These are phyloP conservation scores for Artemisiospiza belli DNA, from an alignment of 2,113 vertebrate species.

Conservation along the genomic window DNA sequence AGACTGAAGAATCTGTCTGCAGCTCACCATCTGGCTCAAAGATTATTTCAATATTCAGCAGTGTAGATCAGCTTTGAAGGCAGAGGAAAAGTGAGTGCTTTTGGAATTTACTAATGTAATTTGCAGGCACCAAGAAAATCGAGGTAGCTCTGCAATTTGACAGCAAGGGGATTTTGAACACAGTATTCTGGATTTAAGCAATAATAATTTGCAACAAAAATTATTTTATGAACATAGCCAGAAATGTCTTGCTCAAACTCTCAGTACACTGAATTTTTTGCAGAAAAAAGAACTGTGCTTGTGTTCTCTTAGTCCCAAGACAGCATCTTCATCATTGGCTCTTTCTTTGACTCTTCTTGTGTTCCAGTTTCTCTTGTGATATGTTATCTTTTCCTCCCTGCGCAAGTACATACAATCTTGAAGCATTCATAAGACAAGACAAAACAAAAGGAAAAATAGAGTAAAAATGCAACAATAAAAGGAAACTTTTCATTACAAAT, in stretches of 20 bases:
- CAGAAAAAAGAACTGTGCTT: background rate
- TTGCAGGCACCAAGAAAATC: background rate
- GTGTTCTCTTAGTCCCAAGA: background rate
- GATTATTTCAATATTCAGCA: background rate
- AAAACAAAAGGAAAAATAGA: background rate
- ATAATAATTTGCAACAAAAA: background rate
- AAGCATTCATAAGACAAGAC: background rate
- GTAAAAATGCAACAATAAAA: background rate
- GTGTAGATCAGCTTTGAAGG: background rate
- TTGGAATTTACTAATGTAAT: background rate
- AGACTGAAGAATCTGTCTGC: background rate
- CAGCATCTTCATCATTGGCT: background rate
- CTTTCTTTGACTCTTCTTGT: background rate
- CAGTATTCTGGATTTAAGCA: background rate
- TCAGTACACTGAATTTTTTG: background rate
- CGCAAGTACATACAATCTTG: background rate
- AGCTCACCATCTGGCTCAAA: background rate
- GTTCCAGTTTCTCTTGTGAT: background rate
- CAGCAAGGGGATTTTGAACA: background rate
- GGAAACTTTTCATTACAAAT: background rate
- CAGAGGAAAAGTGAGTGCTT: background rate
- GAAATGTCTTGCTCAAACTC: background rate
- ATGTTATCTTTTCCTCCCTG: background rate
- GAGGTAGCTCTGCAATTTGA: background rate
- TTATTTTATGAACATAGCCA: background rate